Evolutionary conservation across 1,140 invertebrate genomes (phyloP).

Genomic region (Drosophila albomicans): DNA sequence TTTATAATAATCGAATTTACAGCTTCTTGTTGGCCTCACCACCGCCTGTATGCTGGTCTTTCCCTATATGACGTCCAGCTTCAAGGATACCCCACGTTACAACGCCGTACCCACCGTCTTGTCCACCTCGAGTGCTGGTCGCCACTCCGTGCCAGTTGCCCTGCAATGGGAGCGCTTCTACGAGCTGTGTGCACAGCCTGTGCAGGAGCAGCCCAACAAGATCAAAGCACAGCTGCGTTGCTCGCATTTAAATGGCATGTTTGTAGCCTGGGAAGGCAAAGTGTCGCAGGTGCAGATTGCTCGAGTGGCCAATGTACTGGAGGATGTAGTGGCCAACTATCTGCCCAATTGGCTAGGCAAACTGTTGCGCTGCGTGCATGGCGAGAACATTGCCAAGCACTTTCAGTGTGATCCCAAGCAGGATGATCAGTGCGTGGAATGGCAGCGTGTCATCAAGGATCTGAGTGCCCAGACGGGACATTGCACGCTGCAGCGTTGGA

Average conservation of each 20-base stretch:
- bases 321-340: conserved; percentile 86
- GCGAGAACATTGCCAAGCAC: conserved; percentile 88
- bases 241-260: conserved; percentile 88
- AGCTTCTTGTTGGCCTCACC: conserved; percentile 76
- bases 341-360: conserved; percentile 87
- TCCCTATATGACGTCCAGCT: conserved; percentile 85
- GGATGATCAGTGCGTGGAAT: conserved; percentile 78
- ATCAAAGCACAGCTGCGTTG: conserved; percentile 89
- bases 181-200: conserved; percentile 89
- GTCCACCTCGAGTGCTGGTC: conserved; percentile 46
- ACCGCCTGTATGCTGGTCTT: conserved; percentile 85
- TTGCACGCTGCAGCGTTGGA: conserved; percentile 90
- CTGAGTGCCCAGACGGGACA: conserved; percentile 87
- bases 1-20: not conserved
- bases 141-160: conserved; percentile 45
- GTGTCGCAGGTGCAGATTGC: conserved; percentile 88
- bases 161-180: conserved; percentile 90
- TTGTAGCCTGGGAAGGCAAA: conserved; percentile 90
- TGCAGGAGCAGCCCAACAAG: conserved; percentile 88
- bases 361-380: conserved; percentile 89
- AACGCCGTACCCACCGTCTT: conserved; percentile 56
- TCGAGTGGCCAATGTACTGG: conserved; percentile 88
- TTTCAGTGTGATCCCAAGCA: conserved; percentile 63
- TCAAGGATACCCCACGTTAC: conserved; percentile 81
- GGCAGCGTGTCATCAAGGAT: conserved; percentile 85